Conservation (phyloP, 2,113 vertebrate species). For the Speoplatyrhinus poulsoni region DNA sequence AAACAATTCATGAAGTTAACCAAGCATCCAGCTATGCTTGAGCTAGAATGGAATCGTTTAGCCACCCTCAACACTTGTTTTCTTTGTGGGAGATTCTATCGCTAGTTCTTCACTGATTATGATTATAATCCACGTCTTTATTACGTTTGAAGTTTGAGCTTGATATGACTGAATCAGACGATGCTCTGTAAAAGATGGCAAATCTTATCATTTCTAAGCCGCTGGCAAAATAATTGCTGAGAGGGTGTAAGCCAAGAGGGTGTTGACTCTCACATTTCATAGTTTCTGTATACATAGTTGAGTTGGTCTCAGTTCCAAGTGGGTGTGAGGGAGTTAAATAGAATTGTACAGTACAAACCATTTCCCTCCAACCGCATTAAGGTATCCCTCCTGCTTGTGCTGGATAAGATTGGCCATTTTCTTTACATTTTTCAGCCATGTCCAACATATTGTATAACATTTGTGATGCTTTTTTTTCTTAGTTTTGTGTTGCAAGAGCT, state of each 20-base stretch:
- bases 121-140: conserved; percentile 38
- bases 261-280: conserved; percentile 20
- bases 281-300: conserved; percentile 16
- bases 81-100: conserved; percentile 7
- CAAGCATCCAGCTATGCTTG: not conserved
- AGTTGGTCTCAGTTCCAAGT: conserved; percentile 17
- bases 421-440: too few species aligned
- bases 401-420: too few species aligned
- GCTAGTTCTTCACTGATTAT: conserved; percentile 11
- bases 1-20: conserved; percentile 33
- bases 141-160: conserved; percentile 25
- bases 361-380: too few species aligned
- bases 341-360: not conserved
- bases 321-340: conserved; percentile 18
- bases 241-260: conserved; percentile 29
- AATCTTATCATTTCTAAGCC: not conserved
- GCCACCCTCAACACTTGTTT: not conserved
- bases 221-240: conserved; percentile 22
- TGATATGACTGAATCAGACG: not conserved
- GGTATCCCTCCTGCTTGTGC: too few species aligned
- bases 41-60: too few species aligned
- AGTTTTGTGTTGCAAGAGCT: too few species aligned
- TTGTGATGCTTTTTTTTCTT: too few species aligned
- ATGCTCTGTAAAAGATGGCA: conserved; percentile 31
- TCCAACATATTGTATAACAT: too few species aligned